Evolutionary conservation across 64 coral and sea anemone genomes (phyloP), one percentile per base, ranked within the genome.

Genomic region (Porites australiensis): DNA sequence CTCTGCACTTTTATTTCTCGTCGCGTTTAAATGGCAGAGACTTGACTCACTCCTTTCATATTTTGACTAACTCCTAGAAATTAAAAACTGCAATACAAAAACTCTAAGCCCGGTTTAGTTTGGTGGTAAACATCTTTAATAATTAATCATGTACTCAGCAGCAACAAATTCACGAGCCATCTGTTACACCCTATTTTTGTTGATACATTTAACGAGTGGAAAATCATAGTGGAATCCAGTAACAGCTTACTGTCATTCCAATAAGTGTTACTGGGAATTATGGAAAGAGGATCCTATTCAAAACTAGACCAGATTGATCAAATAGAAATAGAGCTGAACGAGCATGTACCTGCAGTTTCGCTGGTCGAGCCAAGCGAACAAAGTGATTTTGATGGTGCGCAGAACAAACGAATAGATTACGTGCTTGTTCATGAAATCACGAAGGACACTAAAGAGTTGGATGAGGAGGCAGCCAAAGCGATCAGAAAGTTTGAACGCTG

Each of bases 341-440:
- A 53, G 12, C 14, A 53, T 6, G 14, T 19, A 55, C 18, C 18
- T 19, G 50, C n/a, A 20, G 50, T 16, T 48, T 21, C n/a, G 9
- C 6, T 6, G 2, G 50, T 11, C 13, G 75, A 83, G 45, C 77
- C 88, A 37, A 49, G 51, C 63, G 46, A 21, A 37, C 16, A 53
- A 27, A 43, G 50, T 13, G 37, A 70, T 52, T 62, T 23, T 58
- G 27, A 21, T 9, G 66, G 22, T 23, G 50, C 62, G 16, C 11
- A 91, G 5, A 80, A 72, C 62, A 77, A 77, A 9, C 50, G 50
- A 6, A 49, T 91, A 49, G 89, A 91, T 63, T 91, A 91, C 22
- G 78, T 91, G 2, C 66, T 91, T 22, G 89, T 91, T 3, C 65
- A 91, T 46, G 89, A 91, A 27, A 58, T 8, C 6, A 16, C 9